Evolutionary conservation across 2,888 invertebrate species (phyloP).

Genomic region (Andrena haemorrhoa): DNA sequence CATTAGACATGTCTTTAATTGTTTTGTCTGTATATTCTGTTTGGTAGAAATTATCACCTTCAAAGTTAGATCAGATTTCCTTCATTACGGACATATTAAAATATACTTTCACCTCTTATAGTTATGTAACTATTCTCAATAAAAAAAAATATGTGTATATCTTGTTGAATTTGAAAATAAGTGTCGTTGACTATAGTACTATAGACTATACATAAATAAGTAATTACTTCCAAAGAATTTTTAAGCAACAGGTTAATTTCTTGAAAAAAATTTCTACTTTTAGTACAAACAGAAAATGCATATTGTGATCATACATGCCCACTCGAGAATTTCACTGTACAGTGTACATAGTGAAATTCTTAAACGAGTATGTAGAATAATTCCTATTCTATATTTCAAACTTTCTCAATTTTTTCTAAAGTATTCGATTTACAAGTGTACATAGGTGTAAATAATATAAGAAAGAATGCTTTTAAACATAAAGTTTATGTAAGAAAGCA

Average conservation of each 20-base stretch:
- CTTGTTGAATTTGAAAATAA: conserved; percentile 33
- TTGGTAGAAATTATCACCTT: background rate
- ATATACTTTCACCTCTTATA: conserved; percentile 12
- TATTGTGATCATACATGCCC: conserved; percentile 13
- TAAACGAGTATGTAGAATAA: conserved; percentile 12
- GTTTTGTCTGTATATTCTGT: conserved; percentile 8
- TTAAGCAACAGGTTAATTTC: background rate
- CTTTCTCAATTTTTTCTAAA: conserved; percentile 2
- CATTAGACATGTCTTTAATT: background rate
- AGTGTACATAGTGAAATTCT: conserved; percentile 17
- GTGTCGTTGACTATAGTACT: conserved; percentile 9
- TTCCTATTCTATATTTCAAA: conserved; percentile 11
- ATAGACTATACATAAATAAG: conserved; percentile 12
- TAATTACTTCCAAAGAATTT: conserved; percentile 34
- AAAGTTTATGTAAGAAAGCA: conserved; percentile 44
- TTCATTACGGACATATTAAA: background rate
- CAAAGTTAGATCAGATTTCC: conserved; percentile 1
- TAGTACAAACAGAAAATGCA: conserved; percentile 29
- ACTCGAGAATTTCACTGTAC: conserved; percentile 6
- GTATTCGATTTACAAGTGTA: conserved; percentile 25
- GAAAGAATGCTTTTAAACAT: conserved; percentile 44
- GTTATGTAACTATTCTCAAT: background rate
- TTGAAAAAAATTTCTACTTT: conserved; percentile 32
- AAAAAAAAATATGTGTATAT: background rate
- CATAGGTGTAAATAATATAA: conserved; percentile 48